Percentiles rank a stretch among this genome's conserved stretches.
These are phyloP conservation scores for Gastrophysa polygoni DNA, from an alignment of 2,888 invertebrate species.

Conservation along the genomic window DNA sequence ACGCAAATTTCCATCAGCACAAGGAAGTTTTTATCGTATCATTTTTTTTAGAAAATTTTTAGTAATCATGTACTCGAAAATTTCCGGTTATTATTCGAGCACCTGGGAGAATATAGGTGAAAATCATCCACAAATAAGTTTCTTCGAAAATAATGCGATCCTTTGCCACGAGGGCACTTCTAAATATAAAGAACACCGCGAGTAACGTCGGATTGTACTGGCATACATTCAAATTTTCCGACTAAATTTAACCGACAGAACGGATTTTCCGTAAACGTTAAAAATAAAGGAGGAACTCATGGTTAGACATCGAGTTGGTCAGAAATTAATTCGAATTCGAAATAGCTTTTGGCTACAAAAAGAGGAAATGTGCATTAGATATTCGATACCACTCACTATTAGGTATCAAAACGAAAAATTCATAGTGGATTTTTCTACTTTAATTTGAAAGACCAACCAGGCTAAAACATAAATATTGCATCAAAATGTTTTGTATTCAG, in stretches of 20 bases:
- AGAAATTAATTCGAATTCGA: neutral
- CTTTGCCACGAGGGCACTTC: conserved; percentile 23
- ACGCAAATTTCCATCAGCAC: too few species aligned
- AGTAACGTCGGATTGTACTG: conserved; percentile 31
- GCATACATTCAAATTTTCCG: conserved; percentile 37
- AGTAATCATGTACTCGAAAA: too few species aligned
- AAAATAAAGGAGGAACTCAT: conserved; percentile 33
- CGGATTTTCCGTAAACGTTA: conserved; percentile 46
- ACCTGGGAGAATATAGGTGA: too few species aligned
- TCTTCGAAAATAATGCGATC: conserved; percentile 4
- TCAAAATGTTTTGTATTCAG: too few species aligned
- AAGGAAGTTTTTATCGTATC: too few species aligned
- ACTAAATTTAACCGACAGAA: conserved; percentile 43
- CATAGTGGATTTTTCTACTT: too few species aligned
- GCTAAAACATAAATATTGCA: too few species aligned
- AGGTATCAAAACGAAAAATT: too few species aligned
- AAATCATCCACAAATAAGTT: neutral
- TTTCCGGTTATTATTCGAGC: too few species aligned
- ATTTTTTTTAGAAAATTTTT: too few species aligned
- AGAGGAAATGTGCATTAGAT: neutral
- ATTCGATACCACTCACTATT: neutral
- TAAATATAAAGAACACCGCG: conserved; percentile 28
- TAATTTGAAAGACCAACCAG: too few species aligned
- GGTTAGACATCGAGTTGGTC: conserved; percentile 13
- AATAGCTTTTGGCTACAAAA: neutral